Evolutionary conservation across 2,888 invertebrate genomes (phyloP).

Genomic region (Matsumyia berberina): DNA sequence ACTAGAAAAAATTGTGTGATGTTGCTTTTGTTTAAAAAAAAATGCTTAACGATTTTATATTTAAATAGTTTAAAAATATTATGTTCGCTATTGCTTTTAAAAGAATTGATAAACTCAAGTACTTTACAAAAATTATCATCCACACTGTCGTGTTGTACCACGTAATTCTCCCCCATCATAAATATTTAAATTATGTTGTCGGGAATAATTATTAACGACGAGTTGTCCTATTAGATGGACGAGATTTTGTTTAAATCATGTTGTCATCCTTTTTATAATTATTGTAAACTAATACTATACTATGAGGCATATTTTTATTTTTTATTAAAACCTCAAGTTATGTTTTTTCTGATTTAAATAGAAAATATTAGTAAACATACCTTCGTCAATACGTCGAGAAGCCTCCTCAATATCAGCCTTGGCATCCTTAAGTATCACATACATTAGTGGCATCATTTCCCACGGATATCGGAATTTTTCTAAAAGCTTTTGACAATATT

Average conservation of each 20-base stretch:
- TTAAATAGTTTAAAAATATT: background rate
- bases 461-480: constrained; percentile 91
- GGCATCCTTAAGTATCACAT: constrained; percentile 91
- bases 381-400: constrained; percentile 90
- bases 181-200: constrained; percentile 90
- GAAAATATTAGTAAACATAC: constrained; percentile 82
- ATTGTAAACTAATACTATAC: background rate
- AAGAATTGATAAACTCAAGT: constrained; percentile 7
- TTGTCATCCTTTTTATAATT: background rate
- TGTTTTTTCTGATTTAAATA: background rate
- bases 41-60: constrained; percentile 4
- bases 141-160: constrained; percentile 91
- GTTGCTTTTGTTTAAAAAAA: background rate
- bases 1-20: background rate
- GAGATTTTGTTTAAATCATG: constrained; percentile 71
- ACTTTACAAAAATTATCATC: constrained; percentile 87
- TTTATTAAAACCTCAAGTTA: background rate
- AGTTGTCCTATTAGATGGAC: constrained; percentile 86
- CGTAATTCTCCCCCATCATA: constrained; percentile 90
- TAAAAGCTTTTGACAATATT: constrained; percentile 90
- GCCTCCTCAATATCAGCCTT: constrained; percentile 91
- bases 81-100: constrained; percentile 10
- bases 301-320: background rate
- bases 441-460: constrained; percentile 92
- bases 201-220: constrained; percentile 90